Evolutionary conservation across 2,797 vertebrate species (phyloP).

Genomic region (Pangasius mekongensis): DNA sequence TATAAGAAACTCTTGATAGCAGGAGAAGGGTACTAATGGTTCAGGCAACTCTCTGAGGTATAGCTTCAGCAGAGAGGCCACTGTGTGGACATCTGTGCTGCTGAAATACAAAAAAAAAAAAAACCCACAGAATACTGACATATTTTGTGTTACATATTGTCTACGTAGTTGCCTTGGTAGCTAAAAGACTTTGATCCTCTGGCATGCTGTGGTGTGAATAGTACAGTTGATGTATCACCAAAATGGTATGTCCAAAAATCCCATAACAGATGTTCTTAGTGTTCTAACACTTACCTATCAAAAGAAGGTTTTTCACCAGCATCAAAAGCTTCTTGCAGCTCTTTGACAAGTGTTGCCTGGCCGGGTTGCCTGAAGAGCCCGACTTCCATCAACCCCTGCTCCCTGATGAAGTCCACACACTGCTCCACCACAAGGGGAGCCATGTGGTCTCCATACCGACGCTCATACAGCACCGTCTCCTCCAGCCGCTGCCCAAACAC

Average conservation of each 20-base stretch:
- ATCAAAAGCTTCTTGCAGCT: slow-evolving; percentile 79
- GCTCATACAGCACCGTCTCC: slow-evolving; percentile 80
- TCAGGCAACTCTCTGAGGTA: slow-evolving; percentile 82
- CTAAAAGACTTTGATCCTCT: slow-evolving; percentile 2
- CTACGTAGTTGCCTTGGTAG: background rate
- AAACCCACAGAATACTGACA: slow-evolving; percentile 6
- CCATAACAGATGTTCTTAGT: background rate
- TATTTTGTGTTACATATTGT: slow-evolving; percentile 6
- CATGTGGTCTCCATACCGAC: slow-evolving; percentile 74
- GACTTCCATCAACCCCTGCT: slow-evolving; percentile 74
- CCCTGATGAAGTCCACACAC: slow-evolving; percentile 77
- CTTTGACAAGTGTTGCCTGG: slow-evolving; percentile 76
- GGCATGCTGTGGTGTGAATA: background rate
- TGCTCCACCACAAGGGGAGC: slow-evolving; percentile 82
- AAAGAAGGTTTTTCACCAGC: slow-evolving; percentile 79
- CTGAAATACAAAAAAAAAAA: slow-evolving; percentile 60
- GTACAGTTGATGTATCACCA: background rate
- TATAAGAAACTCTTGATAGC: slow-evolving; percentile 76
- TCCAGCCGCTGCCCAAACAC: slow-evolving; percentile 82
- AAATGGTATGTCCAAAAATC: background rate
- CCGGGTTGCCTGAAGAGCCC: slow-evolving; percentile 79
- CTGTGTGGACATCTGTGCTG: slow-evolving; percentile 80
- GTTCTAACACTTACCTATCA: slow-evolving; percentile 68
- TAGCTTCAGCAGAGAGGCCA: slow-evolving; percentile 80
- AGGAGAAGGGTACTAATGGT: slow-evolving; percentile 77